Evolutionary conservation across 1,140 invertebrate genomes (phyloP).

Genomic region (Drosophila subpulchrella): DNA sequence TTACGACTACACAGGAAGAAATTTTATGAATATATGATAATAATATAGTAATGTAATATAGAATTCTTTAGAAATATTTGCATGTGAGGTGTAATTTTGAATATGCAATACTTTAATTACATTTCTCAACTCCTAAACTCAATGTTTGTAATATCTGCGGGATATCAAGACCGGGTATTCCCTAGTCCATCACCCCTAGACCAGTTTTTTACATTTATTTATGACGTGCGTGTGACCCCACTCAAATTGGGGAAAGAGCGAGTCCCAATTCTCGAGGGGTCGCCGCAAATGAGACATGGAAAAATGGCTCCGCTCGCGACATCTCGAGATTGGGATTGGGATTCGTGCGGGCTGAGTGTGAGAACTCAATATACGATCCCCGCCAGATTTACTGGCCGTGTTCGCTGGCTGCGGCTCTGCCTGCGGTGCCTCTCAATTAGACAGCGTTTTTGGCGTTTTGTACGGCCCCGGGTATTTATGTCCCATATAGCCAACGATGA

Average conservation of each 20-base stretch:
- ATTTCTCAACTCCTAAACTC: neutral
- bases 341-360: slow-evolving; percentile 43
- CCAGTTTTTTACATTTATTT: slow-evolving; percentile 35
- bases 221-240: slow-evolving; percentile 60
- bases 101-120: neutral
- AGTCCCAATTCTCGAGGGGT: slow-evolving; percentile 37
- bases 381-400: slow-evolving; percentile 41
- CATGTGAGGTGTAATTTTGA: too few relatives aligned
- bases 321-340: slow-evolving; percentile 17
- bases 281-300: slow-evolving; percentile 44
- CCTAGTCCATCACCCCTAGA: slow-evolving; percentile 20
- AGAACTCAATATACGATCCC: slow-evolving; percentile 46
- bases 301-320: slow-evolving; percentile 46
- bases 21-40: neutral
- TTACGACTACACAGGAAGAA: neutral
- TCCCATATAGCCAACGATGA: slow-evolving; percentile 35
- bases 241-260: slow-evolving; percentile 34
- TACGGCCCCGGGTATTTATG: slow-evolving; percentile 52
- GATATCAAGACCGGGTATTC: slow-evolving; percentile 7
- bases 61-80: neutral
- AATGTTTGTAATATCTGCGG: neutral
- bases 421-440: slow-evolving; percentile 75
- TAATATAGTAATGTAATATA: neutral
- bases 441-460: slow-evolving; percentile 56
- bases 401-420: slow-evolving; percentile 4